Base-by-base conservation (phyloP, 1,140 invertebrate species). In the Globodera ellingtonae region DNA sequence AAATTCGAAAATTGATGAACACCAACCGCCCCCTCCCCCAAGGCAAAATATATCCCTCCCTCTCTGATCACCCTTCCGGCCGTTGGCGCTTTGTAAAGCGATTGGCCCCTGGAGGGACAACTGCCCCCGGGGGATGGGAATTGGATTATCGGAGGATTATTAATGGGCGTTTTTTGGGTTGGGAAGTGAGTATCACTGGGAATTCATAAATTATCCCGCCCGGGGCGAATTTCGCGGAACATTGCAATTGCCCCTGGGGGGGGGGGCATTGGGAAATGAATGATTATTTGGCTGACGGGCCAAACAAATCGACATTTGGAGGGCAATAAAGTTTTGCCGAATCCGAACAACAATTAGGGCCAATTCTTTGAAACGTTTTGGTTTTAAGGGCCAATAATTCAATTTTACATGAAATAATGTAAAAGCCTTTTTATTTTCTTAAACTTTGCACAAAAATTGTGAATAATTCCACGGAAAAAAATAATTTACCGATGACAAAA, bases 201-300 rank as follows among this genome's bases (percentile, higher is more conserved):
- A 70, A 44, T 70, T 47, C 67, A 70, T 70, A 70, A 70, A 70
- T 70, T 70, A 70, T 70, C 67, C 35, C 67, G 66, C 67, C 67
- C 35, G 35, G 35, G 35, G 9, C 67, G 67, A 47, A 70, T 70
- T 70, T 70, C 67, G 67, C 67, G 67, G 67, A 70, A 70, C 46
- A 70, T 70, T 70, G 67, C 67, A 44, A 70, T 70, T 35, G 67
- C 13, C 67, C 67, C 21, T 6, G 67, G 67, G 66, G 66, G 7
- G 66, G 13, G 18, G 13, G 13, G 13, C 15, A 15, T 2, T 6
- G 18, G 15, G 18, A 15, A 62, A 62, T 62, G 56, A 62, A 62
- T 62, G 10, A 62, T 62, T 62, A 18, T 62, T 62, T 62, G 13
- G 10, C 56, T 62, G 56, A 62, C 5, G 56, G 56, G 50, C 50